A percentile compares a stretch with the other conserved stretches of the same genome.
Evolutionary conservation across 1,140 invertebrate genomes (phyloP).

Genomic region (Eciton burchellii): DNA sequence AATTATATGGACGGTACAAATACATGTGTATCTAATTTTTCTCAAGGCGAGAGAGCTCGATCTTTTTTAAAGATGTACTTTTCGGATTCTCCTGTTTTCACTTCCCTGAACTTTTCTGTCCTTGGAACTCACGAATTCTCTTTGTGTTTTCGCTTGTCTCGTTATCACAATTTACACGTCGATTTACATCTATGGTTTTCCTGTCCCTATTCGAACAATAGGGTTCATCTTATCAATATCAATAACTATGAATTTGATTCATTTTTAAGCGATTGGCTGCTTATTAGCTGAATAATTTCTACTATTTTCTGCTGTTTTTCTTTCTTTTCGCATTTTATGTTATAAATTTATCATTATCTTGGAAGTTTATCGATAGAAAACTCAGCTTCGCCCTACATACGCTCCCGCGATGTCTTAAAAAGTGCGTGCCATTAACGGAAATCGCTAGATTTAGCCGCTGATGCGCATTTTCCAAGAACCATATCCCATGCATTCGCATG

Average conservation of each 20-base stretch:
- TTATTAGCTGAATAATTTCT: too few species aligned
- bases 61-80: not conserved
- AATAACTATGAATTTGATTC: conserved; percentile 13
- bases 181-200: not conserved
- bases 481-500: not conserved
- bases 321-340: not conserved
- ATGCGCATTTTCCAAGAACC: conserved; percentile 1
- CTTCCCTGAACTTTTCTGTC: not conserved
- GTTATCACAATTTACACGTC: not conserved
- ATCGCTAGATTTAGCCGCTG: not conserved
- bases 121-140: not conserved
- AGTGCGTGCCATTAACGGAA: not conserved
- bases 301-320: too few species aligned
- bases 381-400: conserved; percentile 32
- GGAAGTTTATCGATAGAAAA: conserved; percentile 35
- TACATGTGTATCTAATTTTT: not conserved
- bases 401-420: not conserved
- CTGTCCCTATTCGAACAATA: not conserved
- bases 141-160: not conserved
- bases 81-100: not conserved
- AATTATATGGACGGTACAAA: conserved; percentile 8
- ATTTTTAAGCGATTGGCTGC: not conserved
- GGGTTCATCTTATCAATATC: conserved; percentile 7
- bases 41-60: not conserved
- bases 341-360: not conserved